Conservation (phyloP, 2,113 vertebrate genomes). For the Machaerirhynchus nigripectus region DNA sequence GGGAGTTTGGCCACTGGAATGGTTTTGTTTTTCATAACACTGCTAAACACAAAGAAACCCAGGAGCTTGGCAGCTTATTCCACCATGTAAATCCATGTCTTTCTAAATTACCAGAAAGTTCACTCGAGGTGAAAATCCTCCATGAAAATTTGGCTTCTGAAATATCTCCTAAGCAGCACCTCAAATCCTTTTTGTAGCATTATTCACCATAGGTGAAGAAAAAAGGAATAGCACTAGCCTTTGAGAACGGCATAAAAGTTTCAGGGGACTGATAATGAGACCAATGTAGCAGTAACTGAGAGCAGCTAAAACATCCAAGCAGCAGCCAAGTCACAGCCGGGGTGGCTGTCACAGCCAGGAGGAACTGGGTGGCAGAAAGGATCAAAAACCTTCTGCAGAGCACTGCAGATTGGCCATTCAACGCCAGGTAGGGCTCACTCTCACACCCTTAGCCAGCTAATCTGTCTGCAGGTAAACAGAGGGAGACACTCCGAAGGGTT, state of each 20-base stretch:
- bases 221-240: neutral
- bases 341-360: neutral
- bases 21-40: constrained; percentile 17
- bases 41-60: constrained; percentile 45
- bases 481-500: neutral
- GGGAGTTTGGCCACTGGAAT: neutral
- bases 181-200: neutral
- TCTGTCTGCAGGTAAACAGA: neutral
- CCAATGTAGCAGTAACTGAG: neutral
- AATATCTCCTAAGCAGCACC: neutral
- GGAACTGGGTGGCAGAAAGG: neutral
- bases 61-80: constrained; percentile 31
- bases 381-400: neutral
- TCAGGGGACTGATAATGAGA: neutral
- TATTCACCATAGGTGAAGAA: neutral
- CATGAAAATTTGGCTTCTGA: neutral
- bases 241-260: neutral
- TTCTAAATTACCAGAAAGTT: constrained; percentile 18
- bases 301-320: neutral
- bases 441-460: neutral
- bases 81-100: constrained; percentile 2
- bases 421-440: neutral
- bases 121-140: constrained; percentile 22
- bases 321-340: neutral
- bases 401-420: neutral